A percentile compares a stretch with the other conserved stretches of the same genome.
Conservation (phyloP, 2,113 vertebrate genomes). For the Aleadryas rufinucha region DNA sequence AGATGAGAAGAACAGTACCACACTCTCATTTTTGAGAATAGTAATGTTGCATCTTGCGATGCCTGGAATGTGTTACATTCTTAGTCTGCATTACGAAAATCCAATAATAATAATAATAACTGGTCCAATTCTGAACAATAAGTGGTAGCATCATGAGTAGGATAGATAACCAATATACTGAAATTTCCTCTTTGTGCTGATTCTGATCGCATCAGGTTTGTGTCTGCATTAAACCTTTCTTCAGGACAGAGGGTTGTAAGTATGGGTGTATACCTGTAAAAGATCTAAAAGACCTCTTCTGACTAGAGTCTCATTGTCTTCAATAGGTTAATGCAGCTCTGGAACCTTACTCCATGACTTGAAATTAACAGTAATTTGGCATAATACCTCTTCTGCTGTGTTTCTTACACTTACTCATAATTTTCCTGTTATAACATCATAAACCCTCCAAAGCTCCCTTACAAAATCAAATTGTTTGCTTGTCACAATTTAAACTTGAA, state of each 20-base stretch:
- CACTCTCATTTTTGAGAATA: neutral
- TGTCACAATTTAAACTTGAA: neutral
- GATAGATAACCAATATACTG: neutral
- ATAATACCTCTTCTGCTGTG: neutral
- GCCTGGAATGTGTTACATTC: neutral
- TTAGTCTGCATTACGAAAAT: neutral
- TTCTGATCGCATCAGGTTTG: neutral
- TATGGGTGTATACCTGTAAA: neutral
- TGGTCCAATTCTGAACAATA: neutral
- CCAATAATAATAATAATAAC: neutral
- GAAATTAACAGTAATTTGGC: neutral
- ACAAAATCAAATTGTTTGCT: neutral
- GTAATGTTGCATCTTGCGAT: neutral
- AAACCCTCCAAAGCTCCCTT: neutral
- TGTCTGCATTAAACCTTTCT: neutral
- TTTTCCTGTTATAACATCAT: neutral
- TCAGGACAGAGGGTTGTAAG: neutral
- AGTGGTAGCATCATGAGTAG: neutral
- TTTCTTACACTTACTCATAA: neutral
- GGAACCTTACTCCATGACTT: neutral
- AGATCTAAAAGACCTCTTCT: neutral
- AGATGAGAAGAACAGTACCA: neutral
- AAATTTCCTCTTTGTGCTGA: neutral
- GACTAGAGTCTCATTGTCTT: neutral
- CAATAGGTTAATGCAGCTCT: neutral